phyloP scores from a whole-genome alignment of 2,797 vertebrate species.

The Lutjanus campechanus region DNA sequence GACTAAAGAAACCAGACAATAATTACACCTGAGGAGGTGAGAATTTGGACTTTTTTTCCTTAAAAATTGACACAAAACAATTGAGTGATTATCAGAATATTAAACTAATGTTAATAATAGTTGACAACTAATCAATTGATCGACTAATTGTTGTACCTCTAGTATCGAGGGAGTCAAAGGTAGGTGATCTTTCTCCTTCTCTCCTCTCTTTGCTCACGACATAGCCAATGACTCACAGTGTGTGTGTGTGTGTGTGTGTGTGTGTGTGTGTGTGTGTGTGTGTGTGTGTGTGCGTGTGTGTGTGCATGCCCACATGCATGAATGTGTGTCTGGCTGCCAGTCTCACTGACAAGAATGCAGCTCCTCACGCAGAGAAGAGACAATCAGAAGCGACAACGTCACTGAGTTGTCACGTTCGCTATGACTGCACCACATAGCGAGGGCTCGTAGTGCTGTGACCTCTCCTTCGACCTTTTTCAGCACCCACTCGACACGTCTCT shows the following conservation, averaged over 20 bases:
- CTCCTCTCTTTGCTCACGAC: constrained; percentile 34
- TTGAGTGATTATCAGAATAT: no score
- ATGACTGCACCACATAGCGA: constrained; percentile 29
- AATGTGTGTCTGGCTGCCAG: constrained; percentile 55
- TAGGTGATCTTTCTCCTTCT: constrained; percentile 15
- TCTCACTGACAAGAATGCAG: constrained; percentile 52
- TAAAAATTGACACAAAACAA: no score
- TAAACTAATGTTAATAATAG: no score
- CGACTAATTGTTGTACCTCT: no score
- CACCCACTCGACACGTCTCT: constrained; percentile 33
- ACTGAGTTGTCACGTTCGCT: constrained; percentile 55
- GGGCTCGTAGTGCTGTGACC: constrained; percentile 29
- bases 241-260: constrained; percentile 7
- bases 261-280: constrained; percentile 16
- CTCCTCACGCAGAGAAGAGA: constrained; percentile 47
- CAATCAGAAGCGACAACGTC: constrained; percentile 70
- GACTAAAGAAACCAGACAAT: no score
- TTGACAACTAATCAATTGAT: no score
- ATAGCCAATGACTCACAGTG: constrained; percentile 28
- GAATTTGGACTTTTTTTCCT: no score
- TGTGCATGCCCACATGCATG: constrained; percentile 1
- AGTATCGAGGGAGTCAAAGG: background rate
- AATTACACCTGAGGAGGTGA: no score
- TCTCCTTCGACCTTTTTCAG: constrained; percentile 47
- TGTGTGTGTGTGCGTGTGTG: constrained; percentile 12